A percentile compares a stretch with the other conserved stretches of the same genome.
Conservation (phyloP, 2,888 invertebrate species). For the Ormyrus rosae region DNA sequence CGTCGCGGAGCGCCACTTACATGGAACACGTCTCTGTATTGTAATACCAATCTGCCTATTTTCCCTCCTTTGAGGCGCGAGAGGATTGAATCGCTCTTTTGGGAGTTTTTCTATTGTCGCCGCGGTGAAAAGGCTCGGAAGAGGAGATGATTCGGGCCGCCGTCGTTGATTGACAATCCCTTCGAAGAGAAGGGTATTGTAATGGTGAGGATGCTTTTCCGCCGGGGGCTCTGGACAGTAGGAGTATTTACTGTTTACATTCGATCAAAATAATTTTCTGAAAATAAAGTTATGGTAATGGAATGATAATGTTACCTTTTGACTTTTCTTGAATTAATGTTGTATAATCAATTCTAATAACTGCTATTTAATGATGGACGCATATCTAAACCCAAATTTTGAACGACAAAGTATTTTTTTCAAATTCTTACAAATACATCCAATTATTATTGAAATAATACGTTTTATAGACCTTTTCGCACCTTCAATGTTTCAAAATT, state of each 20-base stretch:
- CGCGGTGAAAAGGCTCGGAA: conserved; percentile 14
- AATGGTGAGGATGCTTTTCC: conserved; percentile 1
- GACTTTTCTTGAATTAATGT: not conserved
- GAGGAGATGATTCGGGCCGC: conserved; percentile 11
- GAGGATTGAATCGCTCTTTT: conserved; percentile 17
- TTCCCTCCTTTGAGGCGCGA: not conserved
- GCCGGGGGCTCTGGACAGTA: no score
- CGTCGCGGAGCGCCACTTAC: conserved; percentile 22
- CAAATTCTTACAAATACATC: no score
- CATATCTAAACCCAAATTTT: no score
- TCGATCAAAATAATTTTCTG: no score
- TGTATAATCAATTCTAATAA: not conserved
- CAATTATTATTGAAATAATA: no score
- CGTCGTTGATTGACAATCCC: conserved; percentile 26
- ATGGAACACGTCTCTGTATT: conserved; percentile 11
- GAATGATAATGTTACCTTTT: no score
- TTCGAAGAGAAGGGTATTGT: not conserved
- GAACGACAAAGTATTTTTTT: no score
- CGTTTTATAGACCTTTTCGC: no score
- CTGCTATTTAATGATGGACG: no score
- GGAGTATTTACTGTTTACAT: no score
- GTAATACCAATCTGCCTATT: conserved; percentile 28
- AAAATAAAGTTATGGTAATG: no score
- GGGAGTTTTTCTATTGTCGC: conserved; percentile 3
- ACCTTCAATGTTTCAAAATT: not conserved